Percentiles rank a stretch among this genome's conserved stretches.
phyloP scores from a whole-genome alignment of 1,140 invertebrate genomes.

The Drosophila pectinifera region DNA sequence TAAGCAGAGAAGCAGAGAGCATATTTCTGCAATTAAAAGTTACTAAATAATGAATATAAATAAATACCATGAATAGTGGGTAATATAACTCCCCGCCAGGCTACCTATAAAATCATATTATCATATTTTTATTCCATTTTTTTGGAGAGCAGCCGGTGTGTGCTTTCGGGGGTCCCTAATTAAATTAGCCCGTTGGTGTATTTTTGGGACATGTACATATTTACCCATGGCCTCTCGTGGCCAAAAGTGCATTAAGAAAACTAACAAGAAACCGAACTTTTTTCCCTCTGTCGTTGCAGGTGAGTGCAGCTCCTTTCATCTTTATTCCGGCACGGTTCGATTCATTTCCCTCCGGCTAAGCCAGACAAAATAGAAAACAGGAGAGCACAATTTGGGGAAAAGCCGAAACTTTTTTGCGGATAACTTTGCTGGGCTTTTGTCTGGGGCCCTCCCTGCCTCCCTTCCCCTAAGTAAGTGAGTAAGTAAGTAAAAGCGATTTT shows the following conservation, averaged over 20 bases:
- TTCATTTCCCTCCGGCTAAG: conserved; percentile 41
- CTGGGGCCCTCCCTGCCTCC: not conserved
- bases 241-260: conserved; percentile 42
- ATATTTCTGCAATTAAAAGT: too few species aligned
- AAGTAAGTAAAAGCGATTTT: conserved; percentile 59
- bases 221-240: conserved; percentile 6
- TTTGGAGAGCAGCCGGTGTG: not conserved
- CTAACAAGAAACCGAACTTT: conserved; percentile 32
- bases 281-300: conserved; percentile 60
- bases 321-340: conserved; percentile 36
- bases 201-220: conserved; percentile 1
- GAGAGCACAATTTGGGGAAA: conserved; percentile 15
- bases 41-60: not conserved
- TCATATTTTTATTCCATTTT: not conserved
- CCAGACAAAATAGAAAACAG: conserved; percentile 9
- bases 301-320: conserved; percentile 63
- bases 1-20: not conserved
- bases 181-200: conserved; percentile 21
- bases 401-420: conserved; percentile 31
- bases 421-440: conserved; percentile 24
- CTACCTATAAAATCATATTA: too few species aligned
- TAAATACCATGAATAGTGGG: too few species aligned
- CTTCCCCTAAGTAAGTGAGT: conserved; percentile 16
- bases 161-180: conserved; percentile 6
- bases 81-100: not conserved